These are phyloP conservation scores for Prionchulus punctatus DNA, from an alignment of 2,888 invertebrate species.

Conservation along the genomic window DNA sequence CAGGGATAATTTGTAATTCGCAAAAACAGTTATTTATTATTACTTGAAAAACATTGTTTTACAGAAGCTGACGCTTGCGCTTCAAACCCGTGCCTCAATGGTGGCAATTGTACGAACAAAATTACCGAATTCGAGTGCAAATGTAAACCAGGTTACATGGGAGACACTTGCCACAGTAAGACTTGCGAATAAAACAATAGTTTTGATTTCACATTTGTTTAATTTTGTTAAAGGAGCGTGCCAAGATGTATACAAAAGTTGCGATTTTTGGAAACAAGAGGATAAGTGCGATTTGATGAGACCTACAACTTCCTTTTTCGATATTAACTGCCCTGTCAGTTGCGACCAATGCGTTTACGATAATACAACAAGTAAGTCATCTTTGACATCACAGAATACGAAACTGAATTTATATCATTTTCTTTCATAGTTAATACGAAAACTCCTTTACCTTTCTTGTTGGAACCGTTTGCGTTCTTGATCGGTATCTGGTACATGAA, in stretches of 20 bases:
- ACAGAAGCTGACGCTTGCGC: slow-evolving; percentile 47
- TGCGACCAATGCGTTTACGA: background rate
- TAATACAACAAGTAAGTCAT: slow-evolving; percentile 3
- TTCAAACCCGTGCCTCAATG: slow-evolving; percentile 77
- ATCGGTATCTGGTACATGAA: no score
- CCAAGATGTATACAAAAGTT: slow-evolving; percentile 4
- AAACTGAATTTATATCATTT: no score
- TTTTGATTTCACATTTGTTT: background rate
- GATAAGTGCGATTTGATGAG: slow-evolving; percentile 3
- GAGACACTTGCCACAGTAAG: background rate
- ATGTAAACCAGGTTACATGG: background rate
- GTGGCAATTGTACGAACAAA: slow-evolving; percentile 51
- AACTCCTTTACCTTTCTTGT: no score
- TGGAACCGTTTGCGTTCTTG: no score
- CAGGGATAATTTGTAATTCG: background rate
- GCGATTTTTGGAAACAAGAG: slow-evolving; percentile 1
- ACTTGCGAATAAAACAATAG: background rate
- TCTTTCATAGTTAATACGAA: no score
- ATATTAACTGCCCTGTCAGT: background rate
- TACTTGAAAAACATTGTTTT: background rate
- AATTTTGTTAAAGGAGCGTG: slow-evolving; percentile 1
- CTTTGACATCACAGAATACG: no score
- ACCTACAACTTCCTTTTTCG: slow-evolving; percentile 1
- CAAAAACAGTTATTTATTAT: background rate
- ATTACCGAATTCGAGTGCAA: background rate